Conservation (phyloP, 2,797 vertebrate genomes). For the Alfaro cultratus region DNA sequence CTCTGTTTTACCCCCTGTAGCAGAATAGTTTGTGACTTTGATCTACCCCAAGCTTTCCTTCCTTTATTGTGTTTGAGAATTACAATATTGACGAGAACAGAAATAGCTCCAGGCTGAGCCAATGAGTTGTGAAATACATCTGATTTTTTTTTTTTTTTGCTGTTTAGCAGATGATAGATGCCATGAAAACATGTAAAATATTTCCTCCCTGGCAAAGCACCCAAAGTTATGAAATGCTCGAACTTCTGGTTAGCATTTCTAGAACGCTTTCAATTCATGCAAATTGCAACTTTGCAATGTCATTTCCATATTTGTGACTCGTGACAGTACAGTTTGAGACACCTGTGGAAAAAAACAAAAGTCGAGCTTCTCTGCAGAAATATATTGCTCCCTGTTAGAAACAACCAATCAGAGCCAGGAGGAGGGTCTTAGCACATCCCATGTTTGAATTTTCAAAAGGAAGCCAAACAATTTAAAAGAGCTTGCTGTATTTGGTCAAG, state of each 20-base stretch:
- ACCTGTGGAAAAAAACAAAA: no score
- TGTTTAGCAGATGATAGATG: not conserved
- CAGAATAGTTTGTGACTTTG: not conserved
- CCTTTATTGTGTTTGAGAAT: not conserved
- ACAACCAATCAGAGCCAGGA: no score
- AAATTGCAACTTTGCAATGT: no score
- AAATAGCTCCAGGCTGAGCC: conserved; percentile 4
- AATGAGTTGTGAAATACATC: not conserved
- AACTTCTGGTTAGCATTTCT: not conserved
- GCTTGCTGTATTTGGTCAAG: not conserved
- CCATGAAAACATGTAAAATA: not conserved
- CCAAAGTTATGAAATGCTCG: not conserved
- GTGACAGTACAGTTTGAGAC: no score
- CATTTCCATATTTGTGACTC: no score
- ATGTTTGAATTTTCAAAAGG: not conserved
- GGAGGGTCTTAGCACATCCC: no score
- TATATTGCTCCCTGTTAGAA: not conserved
- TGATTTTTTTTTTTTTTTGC: not conserved
- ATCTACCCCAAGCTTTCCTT: not conserved
- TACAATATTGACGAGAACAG: not conserved
- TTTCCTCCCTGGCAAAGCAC: not conserved
- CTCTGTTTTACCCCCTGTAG: not conserved
- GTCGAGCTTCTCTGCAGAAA: no score
- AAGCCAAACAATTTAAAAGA: not conserved
- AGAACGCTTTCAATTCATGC: no score